These are phyloP conservation scores for Panthera leo DNA, from an alignment of 2,113 vertebrate species.

Conservation along the genomic window DNA sequence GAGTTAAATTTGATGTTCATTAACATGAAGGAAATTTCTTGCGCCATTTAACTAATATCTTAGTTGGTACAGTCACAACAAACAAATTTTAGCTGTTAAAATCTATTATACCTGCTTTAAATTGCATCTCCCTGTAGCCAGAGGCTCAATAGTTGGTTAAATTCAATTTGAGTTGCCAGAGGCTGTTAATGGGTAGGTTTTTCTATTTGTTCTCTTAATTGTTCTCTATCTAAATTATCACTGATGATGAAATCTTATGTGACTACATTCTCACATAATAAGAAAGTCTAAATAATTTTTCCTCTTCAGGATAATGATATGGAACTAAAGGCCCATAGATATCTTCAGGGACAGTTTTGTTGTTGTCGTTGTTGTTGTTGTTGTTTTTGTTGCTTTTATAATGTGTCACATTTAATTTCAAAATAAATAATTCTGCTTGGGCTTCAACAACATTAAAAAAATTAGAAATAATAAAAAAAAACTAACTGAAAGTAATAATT, in stretches of 20 bases:
- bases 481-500: conserved; percentile 12
- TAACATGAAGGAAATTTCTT: conserved; percentile 78
- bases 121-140: conserved; percentile 66
- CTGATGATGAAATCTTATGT: conserved; percentile 71
- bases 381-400: background rate
- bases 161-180: conserved; percentile 76
- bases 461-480: conserved; percentile 31
- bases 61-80: conserved; percentile 72
- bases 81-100: conserved; percentile 76
- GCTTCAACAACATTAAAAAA: conserved; percentile 7
- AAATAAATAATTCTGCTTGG: conserved; percentile 57
- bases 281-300: conserved; percentile 73
- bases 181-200: conserved; percentile 70
- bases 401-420: conserved; percentile 46
- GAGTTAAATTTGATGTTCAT: conserved; percentile 78
- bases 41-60: conserved; percentile 80
- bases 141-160: conserved; percentile 66
- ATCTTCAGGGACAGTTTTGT: conserved; percentile 21
- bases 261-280: conserved; percentile 64
- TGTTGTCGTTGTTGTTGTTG: background rate
- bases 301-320: conserved; percentile 66
- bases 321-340: conserved; percentile 65
- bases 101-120: conserved; percentile 79
- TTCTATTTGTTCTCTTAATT: conserved; percentile 80
- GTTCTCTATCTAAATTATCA: conserved; percentile 75